Conservation (phyloP, 1,140 invertebrate species). For the Psix sp. region DNA sequence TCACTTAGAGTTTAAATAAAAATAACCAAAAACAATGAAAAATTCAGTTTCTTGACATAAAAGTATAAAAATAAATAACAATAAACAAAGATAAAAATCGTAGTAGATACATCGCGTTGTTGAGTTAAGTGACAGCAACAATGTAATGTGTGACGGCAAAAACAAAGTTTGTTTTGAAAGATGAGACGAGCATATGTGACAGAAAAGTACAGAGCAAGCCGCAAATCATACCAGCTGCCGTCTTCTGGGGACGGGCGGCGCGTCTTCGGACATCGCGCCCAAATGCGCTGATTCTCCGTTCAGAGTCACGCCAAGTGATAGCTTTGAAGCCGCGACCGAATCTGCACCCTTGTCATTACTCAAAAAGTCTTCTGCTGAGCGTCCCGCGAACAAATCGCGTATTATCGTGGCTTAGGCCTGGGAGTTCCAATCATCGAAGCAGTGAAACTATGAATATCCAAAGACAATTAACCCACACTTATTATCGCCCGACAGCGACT, state of each 20-base stretch:
- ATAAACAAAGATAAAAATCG: neutral
- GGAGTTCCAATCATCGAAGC: too few species aligned
- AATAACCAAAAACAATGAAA: too few species aligned
- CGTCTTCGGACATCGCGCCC: conserved; percentile 73
- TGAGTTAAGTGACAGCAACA: conserved; percentile 8
- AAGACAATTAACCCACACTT: too few species aligned
- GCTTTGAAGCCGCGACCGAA: neutral
- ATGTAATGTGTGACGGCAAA: conserved; percentile 7
- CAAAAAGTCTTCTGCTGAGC: conserved; percentile 53
- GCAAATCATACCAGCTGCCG: conserved; percentile 75
- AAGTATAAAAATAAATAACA: neutral
- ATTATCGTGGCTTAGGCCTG: too few species aligned
- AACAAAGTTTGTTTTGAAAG: conserved; percentile 47
- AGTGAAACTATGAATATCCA: too few species aligned
- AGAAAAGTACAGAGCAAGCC: neutral
- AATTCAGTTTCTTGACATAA: conserved; percentile 5
- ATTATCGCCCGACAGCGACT: too few species aligned
- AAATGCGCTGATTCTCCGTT: conserved; percentile 17
- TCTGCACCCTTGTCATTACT: conserved; percentile 50
- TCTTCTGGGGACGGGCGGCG: conserved; percentile 66
- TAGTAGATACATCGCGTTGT: too few species aligned
- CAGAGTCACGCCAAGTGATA: conserved; percentile 26
- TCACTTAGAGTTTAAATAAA: too few species aligned
- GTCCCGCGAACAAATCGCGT: neutral
- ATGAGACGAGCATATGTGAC: conserved; percentile 38